A percentile compares a stretch with the other conserved stretches of the same genome.
Conservation (phyloP, 2,888 invertebrate genomes). For the Caenorhabditis doughertyi region DNA sequence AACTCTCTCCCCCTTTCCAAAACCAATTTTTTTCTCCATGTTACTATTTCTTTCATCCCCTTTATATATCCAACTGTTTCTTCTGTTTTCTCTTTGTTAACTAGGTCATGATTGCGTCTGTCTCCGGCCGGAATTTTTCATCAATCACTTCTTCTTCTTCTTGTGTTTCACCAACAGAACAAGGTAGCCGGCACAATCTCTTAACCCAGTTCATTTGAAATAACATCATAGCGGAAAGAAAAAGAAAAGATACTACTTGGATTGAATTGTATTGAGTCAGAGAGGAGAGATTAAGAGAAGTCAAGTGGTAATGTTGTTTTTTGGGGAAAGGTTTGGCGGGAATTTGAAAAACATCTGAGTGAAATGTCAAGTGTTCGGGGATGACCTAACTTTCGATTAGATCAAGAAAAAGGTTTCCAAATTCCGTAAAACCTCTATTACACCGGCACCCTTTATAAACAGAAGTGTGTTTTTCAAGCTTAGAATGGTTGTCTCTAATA, state of each 20-base stretch:
- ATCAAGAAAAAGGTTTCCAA: no score
- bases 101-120: constrained; percentile 31
- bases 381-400: no score
- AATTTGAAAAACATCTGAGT: not conserved
- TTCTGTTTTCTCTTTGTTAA: constrained; percentile 10
- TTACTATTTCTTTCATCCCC: constrained; percentile 14
- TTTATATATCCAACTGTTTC: constrained; percentile 28
- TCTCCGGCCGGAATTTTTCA: constrained; percentile 33
- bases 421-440: no score
- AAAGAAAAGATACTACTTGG: not conserved
- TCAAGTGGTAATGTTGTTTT: not conserved
- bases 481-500: no score
- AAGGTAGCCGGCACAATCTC: constrained; percentile 26
- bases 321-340: not conserved
- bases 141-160: constrained; percentile 21
- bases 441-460: no score
- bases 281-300: not conserved
- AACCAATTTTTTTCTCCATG: not conserved
- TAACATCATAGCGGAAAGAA: not conserved
- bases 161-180: not conserved
- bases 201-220: constrained; percentile 42
- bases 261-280: not conserved
- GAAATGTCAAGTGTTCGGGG: not conserved
- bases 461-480: no score
- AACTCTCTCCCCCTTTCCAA: not conserved